Base-by-base conservation (phyloP, 2,797 vertebrate genomes). In the Myoxocephalus aenaeus region DNA sequence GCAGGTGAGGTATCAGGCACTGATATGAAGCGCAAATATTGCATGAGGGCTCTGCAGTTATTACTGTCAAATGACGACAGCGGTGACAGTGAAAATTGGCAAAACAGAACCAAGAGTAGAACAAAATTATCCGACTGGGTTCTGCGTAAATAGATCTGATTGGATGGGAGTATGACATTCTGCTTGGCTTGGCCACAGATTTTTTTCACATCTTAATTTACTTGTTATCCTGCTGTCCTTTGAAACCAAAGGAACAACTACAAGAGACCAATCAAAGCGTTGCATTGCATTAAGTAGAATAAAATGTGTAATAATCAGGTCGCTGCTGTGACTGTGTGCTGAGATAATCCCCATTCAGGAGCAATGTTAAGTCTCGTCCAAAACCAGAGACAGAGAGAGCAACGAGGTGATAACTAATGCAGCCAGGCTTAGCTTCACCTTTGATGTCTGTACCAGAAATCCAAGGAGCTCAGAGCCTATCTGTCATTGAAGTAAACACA, bases 371-470 rank as follows among this genome's bases (percentile, higher is more conserved):
- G 82, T 71, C 76, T 73, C 32, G 81, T 73, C 74, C 73, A 77
- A 54, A 79, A 79, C 57, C 58, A 0, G 56, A 48, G 77, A 73
- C 20, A 29, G 59, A 79, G 65, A 68, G 54, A 74, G 50, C 72
- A 38, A 70, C 66, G 54, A 79, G 68, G 74, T 79, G 89, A 90
- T 89, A 89, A 89, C 82, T 89, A 89, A 92, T 84, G 85, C 83
- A 32, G 77, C 74, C 8, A 1, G 86, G 86, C 82, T 94, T 89
- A 89, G 84, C 89, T 87, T 79, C 82, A 86, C 86, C 90, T 94
- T 95, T 94, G 92, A 93, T 94, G 92, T 93, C 87, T 77, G 73
- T 71, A 88, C 75, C 89, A 80, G 80, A 90, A 92, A 92, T 87
- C 86, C 84, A 83, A 82, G 86, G 86, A 92, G 88, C 87, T 91